Percentiles rank a stretch among this genome's conserved stretches.
Evolutionary conservation across 1,140 invertebrate species (phyloP).

Genomic region (Galleria mellonella): DNA sequence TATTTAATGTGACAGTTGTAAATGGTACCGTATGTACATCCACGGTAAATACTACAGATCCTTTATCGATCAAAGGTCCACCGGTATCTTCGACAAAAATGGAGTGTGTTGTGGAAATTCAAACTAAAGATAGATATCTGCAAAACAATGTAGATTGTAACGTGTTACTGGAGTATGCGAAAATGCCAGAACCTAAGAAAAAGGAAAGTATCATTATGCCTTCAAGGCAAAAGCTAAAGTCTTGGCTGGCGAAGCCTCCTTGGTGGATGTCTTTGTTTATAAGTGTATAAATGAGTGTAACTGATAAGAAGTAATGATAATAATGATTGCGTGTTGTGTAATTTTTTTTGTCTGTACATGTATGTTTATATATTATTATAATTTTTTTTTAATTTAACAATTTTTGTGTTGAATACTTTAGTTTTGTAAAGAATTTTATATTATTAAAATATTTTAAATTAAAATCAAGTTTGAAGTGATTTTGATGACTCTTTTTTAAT

Average conservation of each 20-base stretch:
- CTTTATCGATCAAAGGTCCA: slow-evolving; percentile 39
- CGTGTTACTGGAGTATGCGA: slow-evolving; percentile 43
- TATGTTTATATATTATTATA: too few species aligned
- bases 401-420: too few species aligned
- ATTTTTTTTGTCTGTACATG: too few species aligned
- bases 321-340: neutral
- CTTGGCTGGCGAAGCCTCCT: slow-evolving; percentile 47
- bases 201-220: slow-evolving; percentile 33
- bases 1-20: neutral
- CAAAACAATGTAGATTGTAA: slow-evolving; percentile 43
- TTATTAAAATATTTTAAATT: too few species aligned
- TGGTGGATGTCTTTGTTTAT: slow-evolving; percentile 64
- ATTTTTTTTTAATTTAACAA: too few species aligned
- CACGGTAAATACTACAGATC: slow-evolving; percentile 24
- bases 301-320: neutral
- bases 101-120: slow-evolving; percentile 50
- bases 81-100: slow-evolving; percentile 28
- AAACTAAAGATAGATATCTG: slow-evolving; percentile 29
- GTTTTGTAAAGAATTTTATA: too few species aligned
- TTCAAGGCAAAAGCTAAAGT: slow-evolving; percentile 39
- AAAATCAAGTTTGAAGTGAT: too few species aligned
- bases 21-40: slow-evolving; percentile 20
- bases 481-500: too few species aligned
- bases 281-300: slow-evolving; percentile 20
- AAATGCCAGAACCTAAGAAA: slow-evolving; percentile 51